phyloP scores from a whole-genome alignment of 23 tunicate species.

The Aplidium turbinatum region DNA sequence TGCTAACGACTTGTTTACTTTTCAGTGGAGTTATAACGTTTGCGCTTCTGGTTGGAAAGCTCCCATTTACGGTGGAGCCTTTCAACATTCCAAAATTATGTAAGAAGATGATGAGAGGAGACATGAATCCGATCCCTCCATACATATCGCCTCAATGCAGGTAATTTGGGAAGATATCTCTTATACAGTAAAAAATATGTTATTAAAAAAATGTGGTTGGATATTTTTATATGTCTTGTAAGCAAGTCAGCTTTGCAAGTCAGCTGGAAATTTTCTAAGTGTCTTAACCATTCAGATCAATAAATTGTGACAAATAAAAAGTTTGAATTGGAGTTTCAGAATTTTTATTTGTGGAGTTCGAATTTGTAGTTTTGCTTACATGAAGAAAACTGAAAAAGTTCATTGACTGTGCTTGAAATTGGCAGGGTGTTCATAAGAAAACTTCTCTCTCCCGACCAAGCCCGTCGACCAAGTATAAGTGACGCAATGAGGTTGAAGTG shows the following conservation, averaged over 20 bases:
- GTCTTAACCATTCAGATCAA: no score
- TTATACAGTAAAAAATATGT: neutral
- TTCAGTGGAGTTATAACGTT: slow-evolving; percentile 95
- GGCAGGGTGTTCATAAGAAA: slow-evolving; percentile 74
- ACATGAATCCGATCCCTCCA: slow-evolving; percentile 93
- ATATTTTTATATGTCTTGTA: neutral
- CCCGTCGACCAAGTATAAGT: slow-evolving; percentile 63
- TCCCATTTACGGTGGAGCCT: slow-evolving; percentile 97
- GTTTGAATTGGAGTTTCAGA: no score
- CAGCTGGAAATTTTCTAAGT: neutral
- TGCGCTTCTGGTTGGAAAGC: slow-evolving; percentile 91
- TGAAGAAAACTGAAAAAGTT: no score
- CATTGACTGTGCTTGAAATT: no score
- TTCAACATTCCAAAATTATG: slow-evolving; percentile 87
- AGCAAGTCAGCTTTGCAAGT: neutral
- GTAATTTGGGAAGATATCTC: slow-evolving; percentile 28
- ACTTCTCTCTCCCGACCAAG: slow-evolving; percentile 62
- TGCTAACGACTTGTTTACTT: no score
- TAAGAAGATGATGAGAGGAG: slow-evolving; percentile 89
- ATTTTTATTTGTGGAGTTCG: no score
- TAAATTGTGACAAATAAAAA: no score
- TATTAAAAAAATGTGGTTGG: neutral
- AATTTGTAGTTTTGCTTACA: no score
- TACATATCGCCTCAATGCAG: slow-evolving; percentile 62
- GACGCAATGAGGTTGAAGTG: slow-evolving; percentile 78